Percentiles rank a stretch among this genome's conserved stretches.
These are phyloP conservation scores for Phymanthus crucifer DNA, from an alignment of 92 coral and sea anemone species.

Conservation along the genomic window DNA sequence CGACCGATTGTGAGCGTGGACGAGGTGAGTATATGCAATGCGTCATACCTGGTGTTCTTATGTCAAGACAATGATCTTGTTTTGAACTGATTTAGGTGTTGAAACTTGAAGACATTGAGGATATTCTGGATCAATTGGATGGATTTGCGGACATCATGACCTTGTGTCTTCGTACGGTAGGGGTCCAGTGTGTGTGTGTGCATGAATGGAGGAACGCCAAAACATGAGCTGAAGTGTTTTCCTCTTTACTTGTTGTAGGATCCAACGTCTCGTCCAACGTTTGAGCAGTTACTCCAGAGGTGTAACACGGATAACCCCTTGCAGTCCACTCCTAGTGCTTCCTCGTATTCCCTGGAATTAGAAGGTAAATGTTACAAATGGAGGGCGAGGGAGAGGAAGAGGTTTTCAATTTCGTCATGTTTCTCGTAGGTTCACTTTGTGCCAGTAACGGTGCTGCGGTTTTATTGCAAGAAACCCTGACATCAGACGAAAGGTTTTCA, in stretches of 20 bases:
- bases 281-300: slow-evolving; percentile 42
- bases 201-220: not conserved
- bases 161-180: slow-evolving; percentile 56
- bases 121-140: slow-evolving; percentile 43
- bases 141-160: slow-evolving; percentile 50
- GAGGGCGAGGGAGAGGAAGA: not conserved
- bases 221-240: not conserved
- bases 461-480: not conserved
- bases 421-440: slow-evolving; percentile 1
- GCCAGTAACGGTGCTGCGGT: slow-evolving; percentile 8
- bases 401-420: not conserved
- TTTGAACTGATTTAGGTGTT: slow-evolving; percentile 37
- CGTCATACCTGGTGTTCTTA: no score
- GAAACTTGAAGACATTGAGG: slow-evolving; percentile 21
- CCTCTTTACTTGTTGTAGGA: slow-evolving; percentile 32
- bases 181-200: not conserved
- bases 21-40: slow-evolving; percentile 22
- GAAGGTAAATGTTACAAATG: slow-evolving; percentile 7
- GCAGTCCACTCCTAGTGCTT: slow-evolving; percentile 62
- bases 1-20: slow-evolving; percentile 40
- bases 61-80: not conserved
- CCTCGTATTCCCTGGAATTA: slow-evolving; percentile 53
- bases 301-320: slow-evolving; percentile 7
- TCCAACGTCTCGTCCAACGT: slow-evolving; percentile 55
- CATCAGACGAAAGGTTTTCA: slow-evolving; percentile 2